phyloP scores from a whole-genome alignment of 2,888 invertebrate species.

The Thumatha senex region DNA sequence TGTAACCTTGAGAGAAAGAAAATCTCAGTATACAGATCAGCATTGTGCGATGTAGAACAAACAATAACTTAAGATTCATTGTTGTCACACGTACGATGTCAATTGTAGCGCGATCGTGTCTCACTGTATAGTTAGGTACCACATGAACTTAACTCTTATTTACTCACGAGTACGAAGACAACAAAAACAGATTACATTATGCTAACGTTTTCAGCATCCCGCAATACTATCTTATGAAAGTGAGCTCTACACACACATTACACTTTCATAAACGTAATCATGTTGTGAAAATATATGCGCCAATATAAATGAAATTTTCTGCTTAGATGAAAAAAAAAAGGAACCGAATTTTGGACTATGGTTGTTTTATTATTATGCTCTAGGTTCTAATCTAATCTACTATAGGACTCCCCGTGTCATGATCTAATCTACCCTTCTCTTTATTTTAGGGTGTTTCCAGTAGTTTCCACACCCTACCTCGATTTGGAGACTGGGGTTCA shows the following conservation, averaged over 20 bases:
- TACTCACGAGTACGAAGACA: conserved; percentile 45
- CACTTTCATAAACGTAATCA: conserved; percentile 11
- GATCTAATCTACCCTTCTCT: too few species aligned
- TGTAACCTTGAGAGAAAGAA: conserved; percentile 51
- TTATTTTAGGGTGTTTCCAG: too few species aligned
- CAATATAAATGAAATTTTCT: not conserved
- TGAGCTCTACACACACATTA: conserved; percentile 14
- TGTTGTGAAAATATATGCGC: conserved; percentile 11
- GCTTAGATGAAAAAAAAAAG: not conserved
- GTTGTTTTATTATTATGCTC: too few species aligned
- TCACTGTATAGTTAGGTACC: conserved; percentile 26
- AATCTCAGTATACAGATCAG: conserved; percentile 55
- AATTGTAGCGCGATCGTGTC: conserved; percentile 57
- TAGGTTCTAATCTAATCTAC: not conserved
- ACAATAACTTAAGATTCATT: conserved; percentile 62
- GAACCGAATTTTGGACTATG: too few species aligned
- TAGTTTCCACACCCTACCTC: too few species aligned
- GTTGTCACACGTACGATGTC: conserved; percentile 59
- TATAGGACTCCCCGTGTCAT: not conserved
- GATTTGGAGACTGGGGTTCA: too few species aligned
- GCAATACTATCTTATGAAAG: conserved; percentile 23
- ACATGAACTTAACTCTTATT: conserved; percentile 32
- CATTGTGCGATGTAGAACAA: conserved; percentile 44
- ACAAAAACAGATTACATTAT: conserved; percentile 45
- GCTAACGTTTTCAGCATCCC: conserved; percentile 22